Conservation (phyloP, 1,140 invertebrate species). For the Periplaneta americana region DNA sequence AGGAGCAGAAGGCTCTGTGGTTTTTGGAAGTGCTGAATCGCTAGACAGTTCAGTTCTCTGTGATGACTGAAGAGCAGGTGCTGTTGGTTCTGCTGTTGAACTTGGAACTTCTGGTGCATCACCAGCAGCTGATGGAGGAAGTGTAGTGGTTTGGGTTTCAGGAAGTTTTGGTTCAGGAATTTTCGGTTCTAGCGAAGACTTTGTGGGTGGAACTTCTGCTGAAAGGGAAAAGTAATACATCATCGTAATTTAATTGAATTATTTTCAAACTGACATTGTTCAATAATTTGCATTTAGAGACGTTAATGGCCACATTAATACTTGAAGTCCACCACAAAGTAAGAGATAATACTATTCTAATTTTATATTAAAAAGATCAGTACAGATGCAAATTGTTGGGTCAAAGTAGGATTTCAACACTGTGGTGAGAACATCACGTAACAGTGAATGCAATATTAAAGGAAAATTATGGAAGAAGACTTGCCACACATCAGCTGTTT, state of each 20-base stretch:
- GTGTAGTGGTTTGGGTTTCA: background rate
- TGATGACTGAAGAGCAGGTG: background rate
- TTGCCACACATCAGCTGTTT: background rate
- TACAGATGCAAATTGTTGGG: background rate
- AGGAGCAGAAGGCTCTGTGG: background rate
- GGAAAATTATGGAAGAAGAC: background rate
- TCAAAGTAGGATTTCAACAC: background rate
- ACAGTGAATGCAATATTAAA: background rate
- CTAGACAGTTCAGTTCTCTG: background rate
- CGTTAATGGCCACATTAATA: background rate
- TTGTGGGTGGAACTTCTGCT: background rate
- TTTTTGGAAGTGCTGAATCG: background rate
- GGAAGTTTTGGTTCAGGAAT: background rate
- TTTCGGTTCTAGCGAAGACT: background rate
- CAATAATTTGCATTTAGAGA: background rate
- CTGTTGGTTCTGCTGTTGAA: background rate
- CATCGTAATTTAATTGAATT: background rate
- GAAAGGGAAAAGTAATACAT: background rate
- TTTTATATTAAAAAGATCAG: background rate
- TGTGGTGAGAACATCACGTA: background rate
- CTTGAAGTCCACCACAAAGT: background rate
- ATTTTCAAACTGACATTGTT: background rate
- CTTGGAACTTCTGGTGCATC: conserved; percentile 14
- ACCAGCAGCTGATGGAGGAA: background rate
- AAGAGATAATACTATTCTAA: too few species aligned